Conservation (phyloP, 2,888 invertebrate species). For the Drosophila mimica region DNA sequence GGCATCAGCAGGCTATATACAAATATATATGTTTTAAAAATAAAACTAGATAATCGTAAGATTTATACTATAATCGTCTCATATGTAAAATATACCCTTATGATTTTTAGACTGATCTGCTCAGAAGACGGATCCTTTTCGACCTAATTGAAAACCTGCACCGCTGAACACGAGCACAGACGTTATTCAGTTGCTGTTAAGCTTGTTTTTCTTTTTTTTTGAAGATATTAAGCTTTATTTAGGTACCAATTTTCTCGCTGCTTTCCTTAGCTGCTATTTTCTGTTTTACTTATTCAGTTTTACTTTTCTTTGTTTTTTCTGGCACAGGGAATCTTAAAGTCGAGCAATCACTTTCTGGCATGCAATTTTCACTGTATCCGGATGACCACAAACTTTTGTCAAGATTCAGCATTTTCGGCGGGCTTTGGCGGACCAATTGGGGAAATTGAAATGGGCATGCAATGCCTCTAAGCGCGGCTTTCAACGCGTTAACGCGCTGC, state of each 20-base stretch:
- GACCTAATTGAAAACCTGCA: not conserved
- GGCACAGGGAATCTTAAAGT: not conserved
- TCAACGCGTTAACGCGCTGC: slow-evolving; percentile 69
- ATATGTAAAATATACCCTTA: not conserved
- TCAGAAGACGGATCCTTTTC: not conserved
- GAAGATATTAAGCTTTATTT: not conserved
- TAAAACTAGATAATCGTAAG: not conserved
- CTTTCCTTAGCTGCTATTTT: not conserved
- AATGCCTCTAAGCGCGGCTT: slow-evolving; percentile 71
- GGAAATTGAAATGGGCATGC: slow-evolving; percentile 56
- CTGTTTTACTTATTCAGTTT: not conserved
- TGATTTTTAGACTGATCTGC: not conserved
- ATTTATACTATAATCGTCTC: not conserved
- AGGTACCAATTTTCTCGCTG: not conserved
- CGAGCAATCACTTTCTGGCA: not conserved
- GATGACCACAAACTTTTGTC: slow-evolving; percentile 51
- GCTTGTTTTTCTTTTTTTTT: not conserved
- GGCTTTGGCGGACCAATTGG: slow-evolving; percentile 31
- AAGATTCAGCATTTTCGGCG: slow-evolving; percentile 29
- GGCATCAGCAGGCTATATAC: not conserved
- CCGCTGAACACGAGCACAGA: not conserved
- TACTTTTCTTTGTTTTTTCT: not conserved
- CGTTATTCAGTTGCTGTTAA: not conserved
- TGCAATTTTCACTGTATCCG: slow-evolving; percentile 19
- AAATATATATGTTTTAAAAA: not conserved